A percentile compares a stretch with the other conserved stretches of the same genome.
phyloP scores from a whole-genome alignment of 1,140 invertebrate genomes.

The Drosophila micromelanica region DNA sequence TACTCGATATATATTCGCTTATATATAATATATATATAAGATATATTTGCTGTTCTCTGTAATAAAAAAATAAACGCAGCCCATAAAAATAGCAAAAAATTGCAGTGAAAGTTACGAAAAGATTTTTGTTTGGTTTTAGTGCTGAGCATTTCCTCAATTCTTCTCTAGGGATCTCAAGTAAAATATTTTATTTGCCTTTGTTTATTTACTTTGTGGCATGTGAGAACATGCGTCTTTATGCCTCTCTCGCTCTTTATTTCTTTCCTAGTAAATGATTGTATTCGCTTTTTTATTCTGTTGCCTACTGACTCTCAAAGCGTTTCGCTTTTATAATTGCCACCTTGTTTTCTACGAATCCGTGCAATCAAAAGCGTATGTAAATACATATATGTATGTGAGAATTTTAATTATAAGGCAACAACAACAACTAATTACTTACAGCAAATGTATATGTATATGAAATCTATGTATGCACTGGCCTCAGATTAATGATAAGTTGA shows the following conservation, averaged over 20 bases:
- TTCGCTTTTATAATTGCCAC: constrained; percentile 69
- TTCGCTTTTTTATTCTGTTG: constrained; percentile 32
- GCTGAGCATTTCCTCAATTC: constrained; percentile 20
- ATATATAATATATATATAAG: too few relatives aligned
- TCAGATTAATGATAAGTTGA: constrained; percentile 47
- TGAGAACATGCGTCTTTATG: constrained; percentile 22
- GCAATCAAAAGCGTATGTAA: constrained; percentile 61
- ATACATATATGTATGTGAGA: constrained; percentile 57
- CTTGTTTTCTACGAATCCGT: constrained; percentile 73
- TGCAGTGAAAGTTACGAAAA: constrained; percentile 34
- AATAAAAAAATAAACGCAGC: constrained; percentile 26
- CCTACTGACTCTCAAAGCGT: constrained; percentile 13
- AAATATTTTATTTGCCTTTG: constrained; percentile 41
- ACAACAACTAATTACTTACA: constrained; percentile 57
- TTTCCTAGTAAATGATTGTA: constrained; percentile 3
- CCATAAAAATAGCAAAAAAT: constrained; percentile 30
- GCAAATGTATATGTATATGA: constrained; percentile 28
- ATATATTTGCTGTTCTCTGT: too few relatives aligned
- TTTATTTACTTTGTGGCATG: constrained; percentile 46
- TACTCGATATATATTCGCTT: too few relatives aligned
- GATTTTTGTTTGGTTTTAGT: constrained; percentile 26
- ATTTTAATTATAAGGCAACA: constrained; percentile 68
- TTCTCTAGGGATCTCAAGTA: constrained; percentile 21
- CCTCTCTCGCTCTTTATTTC: not conserved
- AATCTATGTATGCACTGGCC: constrained; percentile 14